Evolutionary conservation across 2,113 vertebrate genomes (phyloP), one percentile per base, ranked within the genome.

Genomic region (Hippocampus mohnikei): DNA sequence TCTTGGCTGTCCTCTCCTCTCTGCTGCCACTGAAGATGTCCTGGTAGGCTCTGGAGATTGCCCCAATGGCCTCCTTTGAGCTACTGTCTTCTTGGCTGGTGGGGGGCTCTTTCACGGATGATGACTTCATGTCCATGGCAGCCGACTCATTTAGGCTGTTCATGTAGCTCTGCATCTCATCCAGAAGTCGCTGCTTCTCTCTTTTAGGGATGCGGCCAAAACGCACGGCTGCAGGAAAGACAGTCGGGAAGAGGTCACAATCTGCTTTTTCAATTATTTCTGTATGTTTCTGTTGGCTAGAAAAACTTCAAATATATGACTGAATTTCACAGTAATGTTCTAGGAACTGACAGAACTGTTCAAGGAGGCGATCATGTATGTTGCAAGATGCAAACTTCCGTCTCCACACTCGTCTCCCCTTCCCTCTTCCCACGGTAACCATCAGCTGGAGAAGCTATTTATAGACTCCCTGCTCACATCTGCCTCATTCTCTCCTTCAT

Each of bases 151-250:
- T 92, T 8, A 94, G 80, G 85, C 92, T 93, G 81, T 92, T 93
- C 91, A 94, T 92, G 87, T 93, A 93, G 86, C 90, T 93, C 84
- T 93, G 92, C 91, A 94, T 93, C 80, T 94, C 93, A 42, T 94
- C 93, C 79, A 94, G 79, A 48, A 94, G 91, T 69, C 93, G 87
- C 81, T 93, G 93, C 79, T 94, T 94, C 82, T 94, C 93, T 69
- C 93, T 88, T 73, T 94, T 94, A 2, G 93, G 92, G 80, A 94
- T 94, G 25, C 93, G 92, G 21, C 93, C 93, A 66, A 94, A 94
- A 71, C 93, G 92, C 18, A 94, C 93, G 76, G 93, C 93, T 94
- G 62, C 8, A n/a, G 63, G 69, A 71, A 72, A 85, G 59, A 72
- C 23, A 87, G 74, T 33, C 13, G 52, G 16, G 15, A 62, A 81